phyloP scores from a whole-genome alignment of 2,797 vertebrate species.

The Argentina silus region DNA sequence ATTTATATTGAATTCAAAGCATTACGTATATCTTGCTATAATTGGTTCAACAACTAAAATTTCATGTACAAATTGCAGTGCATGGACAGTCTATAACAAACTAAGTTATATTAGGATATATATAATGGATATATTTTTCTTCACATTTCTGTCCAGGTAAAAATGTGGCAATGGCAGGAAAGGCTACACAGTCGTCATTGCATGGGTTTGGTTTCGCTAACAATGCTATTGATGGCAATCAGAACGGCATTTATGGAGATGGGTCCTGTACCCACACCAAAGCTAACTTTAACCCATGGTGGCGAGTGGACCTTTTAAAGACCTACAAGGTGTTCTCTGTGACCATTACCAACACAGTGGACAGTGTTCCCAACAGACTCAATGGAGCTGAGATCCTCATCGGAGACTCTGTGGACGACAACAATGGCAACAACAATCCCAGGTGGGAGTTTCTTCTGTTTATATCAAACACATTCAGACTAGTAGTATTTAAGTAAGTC shows the following conservation, averaged over 20 bases:
- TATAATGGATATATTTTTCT: too few species aligned
- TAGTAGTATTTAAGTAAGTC: too few species aligned
- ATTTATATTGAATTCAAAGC: too few species aligned
- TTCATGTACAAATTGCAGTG: too few species aligned
- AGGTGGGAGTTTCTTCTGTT: too few species aligned
- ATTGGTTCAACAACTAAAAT: too few species aligned
- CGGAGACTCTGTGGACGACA: constrained; percentile 52
- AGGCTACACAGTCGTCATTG: constrained; percentile 3
- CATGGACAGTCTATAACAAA: too few species aligned
- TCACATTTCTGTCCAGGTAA: not conserved
- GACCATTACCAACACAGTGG: constrained; percentile 11
- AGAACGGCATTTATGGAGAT: not conserved
- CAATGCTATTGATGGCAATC: constrained; percentile 23
- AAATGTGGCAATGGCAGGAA: constrained; percentile 15
- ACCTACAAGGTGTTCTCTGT: constrained; percentile 10
- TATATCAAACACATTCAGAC: too few species aligned
- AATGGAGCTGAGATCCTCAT: too few species aligned
- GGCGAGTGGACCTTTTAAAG: constrained; percentile 13
- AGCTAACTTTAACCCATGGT: constrained; percentile 1
- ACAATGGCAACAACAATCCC: constrained; percentile 62
- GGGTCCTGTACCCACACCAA: constrained; percentile 10
- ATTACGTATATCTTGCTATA: too few species aligned
- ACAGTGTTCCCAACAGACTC: not conserved
- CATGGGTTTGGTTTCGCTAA: not conserved
- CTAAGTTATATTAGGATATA: too few species aligned